A percentile compares a stretch with the other conserved stretches of the same genome.
Evolutionary conservation across 2,113 vertebrate genomes (phyloP).

Genomic region (Indri indri): DNA sequence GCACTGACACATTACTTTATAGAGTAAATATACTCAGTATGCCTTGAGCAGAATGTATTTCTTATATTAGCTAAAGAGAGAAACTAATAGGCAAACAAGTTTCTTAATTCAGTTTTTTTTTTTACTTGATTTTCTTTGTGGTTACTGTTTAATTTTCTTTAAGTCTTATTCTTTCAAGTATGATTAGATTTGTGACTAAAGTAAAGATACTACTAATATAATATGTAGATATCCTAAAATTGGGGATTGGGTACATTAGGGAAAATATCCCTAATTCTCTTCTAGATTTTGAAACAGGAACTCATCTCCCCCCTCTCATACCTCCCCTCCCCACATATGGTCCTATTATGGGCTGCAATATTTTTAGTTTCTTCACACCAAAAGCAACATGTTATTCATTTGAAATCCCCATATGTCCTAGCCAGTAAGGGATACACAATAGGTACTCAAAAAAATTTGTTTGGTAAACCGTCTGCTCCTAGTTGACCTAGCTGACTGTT

Average conservation of each 20-base stretch:
- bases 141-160: neutral
- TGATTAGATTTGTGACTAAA: neutral
- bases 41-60: neutral
- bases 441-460: neutral
- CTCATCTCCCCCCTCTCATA: neutral
- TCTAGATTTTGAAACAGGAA: neutral
- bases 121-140: neutral
- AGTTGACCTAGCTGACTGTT: neutral
- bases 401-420: neutral
- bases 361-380: conserved; percentile 9
- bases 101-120: neutral
- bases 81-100: neutral
- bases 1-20: neutral
- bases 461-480: neutral
- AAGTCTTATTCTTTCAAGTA: neutral
- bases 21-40: neutral
- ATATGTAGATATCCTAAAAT: neutral
- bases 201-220: neutral
- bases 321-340: neutral
- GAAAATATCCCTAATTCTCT: neutral
- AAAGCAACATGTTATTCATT: neutral
- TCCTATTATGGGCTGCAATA: neutral
- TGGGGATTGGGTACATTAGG: neutral
- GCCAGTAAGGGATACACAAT: neutral
- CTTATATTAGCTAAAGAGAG: neutral